A percentile compares a stretch with the other conserved stretches of the same genome.
These are phyloP conservation scores for Tryphoninae sp. DNA, from an alignment of 2,888 invertebrate genomes.

Conservation along the genomic window DNA sequence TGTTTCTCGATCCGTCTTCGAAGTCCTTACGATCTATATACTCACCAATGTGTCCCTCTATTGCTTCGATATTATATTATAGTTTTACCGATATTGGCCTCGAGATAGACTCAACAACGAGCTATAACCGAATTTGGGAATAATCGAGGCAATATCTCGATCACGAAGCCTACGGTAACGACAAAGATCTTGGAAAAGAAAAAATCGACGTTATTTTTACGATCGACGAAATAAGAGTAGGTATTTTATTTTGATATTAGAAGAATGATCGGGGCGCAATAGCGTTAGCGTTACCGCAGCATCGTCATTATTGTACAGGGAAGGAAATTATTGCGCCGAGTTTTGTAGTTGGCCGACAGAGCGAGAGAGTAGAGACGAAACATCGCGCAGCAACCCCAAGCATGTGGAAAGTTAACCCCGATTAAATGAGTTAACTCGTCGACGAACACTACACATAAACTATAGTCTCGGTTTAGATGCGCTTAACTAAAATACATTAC, in stretches of 20 bases:
- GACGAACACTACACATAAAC: conserved; percentile 72
- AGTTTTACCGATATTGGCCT: conserved; percentile 49
- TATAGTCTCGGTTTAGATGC: conserved; percentile 71
- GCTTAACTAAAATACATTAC: conserved; percentile 79
- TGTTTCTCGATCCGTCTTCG: conserved; percentile 38
- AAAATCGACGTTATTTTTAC: background rate
- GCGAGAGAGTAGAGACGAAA: conserved; percentile 18
- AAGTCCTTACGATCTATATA: conserved; percentile 26
- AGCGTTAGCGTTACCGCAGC: background rate
- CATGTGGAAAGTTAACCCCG: conserved; percentile 78
- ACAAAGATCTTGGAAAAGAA: background rate
- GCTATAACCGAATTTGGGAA: conserved; percentile 52
- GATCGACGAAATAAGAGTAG: background rate
- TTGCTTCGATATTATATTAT: conserved; percentile 29
- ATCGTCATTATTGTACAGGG: background rate
- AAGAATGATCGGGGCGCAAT: background rate
- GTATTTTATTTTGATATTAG: background rate
- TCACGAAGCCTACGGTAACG: background rate
- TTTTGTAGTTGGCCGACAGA: background rate
- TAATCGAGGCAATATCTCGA: conserved; percentile 14
- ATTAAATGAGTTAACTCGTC: conserved; percentile 79
- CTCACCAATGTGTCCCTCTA: background rate
- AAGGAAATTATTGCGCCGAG: background rate
- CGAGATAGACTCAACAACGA: conserved; percentile 48
- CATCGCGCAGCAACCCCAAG: conserved; percentile 46